phyloP scores from a whole-genome alignment of 1,140 invertebrate genomes.

The Saccostrea cuccullata region DNA sequence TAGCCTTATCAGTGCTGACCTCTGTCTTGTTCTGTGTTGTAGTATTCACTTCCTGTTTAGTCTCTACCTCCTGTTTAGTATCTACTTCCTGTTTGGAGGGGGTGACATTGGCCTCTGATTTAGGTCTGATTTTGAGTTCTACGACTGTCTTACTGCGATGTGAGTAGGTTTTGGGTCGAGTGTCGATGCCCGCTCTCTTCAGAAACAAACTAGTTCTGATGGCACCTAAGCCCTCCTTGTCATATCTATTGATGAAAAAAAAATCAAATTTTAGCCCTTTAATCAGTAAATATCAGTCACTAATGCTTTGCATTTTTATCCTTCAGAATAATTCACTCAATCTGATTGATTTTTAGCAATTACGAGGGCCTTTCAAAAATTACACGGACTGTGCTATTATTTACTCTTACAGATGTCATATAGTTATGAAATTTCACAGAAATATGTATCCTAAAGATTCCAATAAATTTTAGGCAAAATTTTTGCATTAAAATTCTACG shows the following conservation, averaged over 20 bases:
- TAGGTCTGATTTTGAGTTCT: slow-evolving; percentile 49
- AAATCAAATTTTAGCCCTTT: too few relatives aligned
- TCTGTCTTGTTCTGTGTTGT: slow-evolving; percentile 43
- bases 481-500: too few relatives aligned
- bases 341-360: too few relatives aligned
- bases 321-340: too few relatives aligned
- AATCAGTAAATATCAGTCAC: too few relatives aligned
- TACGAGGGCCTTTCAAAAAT: too few relatives aligned
- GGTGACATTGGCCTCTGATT: slow-evolving; percentile 30
- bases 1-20: slow-evolving; percentile 10
- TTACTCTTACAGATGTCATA: too few relatives aligned
- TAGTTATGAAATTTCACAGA: too few relatives aligned
- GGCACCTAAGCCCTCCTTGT: slow-evolving; percentile 65
- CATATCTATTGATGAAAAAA: slow-evolving; percentile 56
- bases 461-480: too few relatives aligned
- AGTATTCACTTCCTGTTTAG: slow-evolving; percentile 40
- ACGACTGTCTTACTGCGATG: slow-evolving; percentile 31
- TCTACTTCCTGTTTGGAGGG: neutral
- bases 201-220: slow-evolving; percentile 60
- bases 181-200: slow-evolving; percentile 61
- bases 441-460: too few relatives aligned
- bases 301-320: too few relatives aligned
- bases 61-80: neutral
- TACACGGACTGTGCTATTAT: too few relatives aligned
- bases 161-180: slow-evolving; percentile 53